Conservation (phyloP, 1,140 invertebrate species). For the Aphidius ervi region DNA sequence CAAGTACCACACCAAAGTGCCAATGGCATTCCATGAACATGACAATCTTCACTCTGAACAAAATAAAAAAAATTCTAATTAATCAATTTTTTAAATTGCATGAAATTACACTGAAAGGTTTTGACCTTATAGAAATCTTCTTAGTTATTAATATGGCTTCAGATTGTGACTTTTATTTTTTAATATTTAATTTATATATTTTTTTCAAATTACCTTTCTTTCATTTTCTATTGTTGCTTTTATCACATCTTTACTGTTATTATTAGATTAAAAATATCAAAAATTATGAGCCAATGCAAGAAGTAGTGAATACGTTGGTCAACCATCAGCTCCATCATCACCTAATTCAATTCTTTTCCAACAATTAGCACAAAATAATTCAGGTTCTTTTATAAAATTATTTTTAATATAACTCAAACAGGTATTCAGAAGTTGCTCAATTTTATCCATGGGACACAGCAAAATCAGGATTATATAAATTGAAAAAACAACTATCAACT, state of each 20-base stretch:
- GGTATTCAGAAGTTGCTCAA: no score
- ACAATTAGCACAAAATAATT: slow-evolving; percentile 65
- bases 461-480: no score
- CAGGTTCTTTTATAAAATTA: slow-evolving; percentile 59
- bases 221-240: slow-evolving; percentile 48
- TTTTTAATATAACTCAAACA: slow-evolving; percentile 50
- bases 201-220: slow-evolving; percentile 45
- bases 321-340: slow-evolving; percentile 58
- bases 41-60: slow-evolving; percentile 60
- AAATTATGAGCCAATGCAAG: slow-evolving; percentile 62
- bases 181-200: not conserved
- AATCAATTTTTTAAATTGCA: not conserved
- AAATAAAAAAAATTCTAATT: slow-evolving; percentile 11
- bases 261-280: slow-evolving; percentile 54
- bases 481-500: no score
- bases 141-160: slow-evolving; percentile 6
- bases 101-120: not conserved
- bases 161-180: not conserved
- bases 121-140: slow-evolving; percentile 25
- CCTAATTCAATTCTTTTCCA: slow-evolving; percentile 65
- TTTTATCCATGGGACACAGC: no score
- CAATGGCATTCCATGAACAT: slow-evolving; percentile 68
- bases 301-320: slow-evolving; percentile 64
- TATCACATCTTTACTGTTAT: slow-evolving; percentile 31
- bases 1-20: slow-evolving; percentile 71